phyloP scores from a whole-genome alignment of 2,888 invertebrate species.

The Mythimna pallens region DNA sequence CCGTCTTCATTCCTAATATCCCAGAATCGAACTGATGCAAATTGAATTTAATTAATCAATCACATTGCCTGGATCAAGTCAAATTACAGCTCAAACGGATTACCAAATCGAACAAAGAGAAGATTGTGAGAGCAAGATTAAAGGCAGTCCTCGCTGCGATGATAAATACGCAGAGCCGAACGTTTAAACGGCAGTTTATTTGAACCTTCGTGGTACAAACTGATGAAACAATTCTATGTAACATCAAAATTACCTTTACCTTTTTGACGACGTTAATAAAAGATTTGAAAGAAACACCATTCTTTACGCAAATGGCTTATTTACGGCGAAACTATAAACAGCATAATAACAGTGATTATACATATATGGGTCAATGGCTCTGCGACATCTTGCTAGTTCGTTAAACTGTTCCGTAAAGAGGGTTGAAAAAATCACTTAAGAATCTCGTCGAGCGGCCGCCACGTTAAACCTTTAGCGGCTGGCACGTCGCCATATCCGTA shows the following conservation, averaged over 20 bases:
- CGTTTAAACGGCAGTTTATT: constrained; percentile 2
- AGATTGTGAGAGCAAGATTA: constrained; percentile 48
- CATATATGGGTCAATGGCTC: constrained; percentile 81
- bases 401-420: constrained; percentile 81
- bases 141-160: constrained; percentile 29
- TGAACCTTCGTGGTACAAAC: constrained; percentile 42
- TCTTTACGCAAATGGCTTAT: constrained; percentile 75
- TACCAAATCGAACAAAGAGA: constrained; percentile 56
- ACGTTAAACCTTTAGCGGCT: constrained; percentile 86
- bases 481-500: constrained; percentile 81
- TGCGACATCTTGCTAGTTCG: constrained; percentile 87
- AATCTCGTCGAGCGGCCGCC: constrained; percentile 79
- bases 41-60: constrained; percentile 63
- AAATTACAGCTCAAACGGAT: constrained; percentile 62
- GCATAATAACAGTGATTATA: constrained; percentile 82
- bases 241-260: constrained; percentile 62
- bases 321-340: constrained; percentile 78
- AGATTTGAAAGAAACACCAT: constrained; percentile 67
- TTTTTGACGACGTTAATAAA: constrained; percentile 62
- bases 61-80: constrained; percentile 60
- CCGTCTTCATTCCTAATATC: constrained; percentile 41
- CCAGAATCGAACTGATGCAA: constrained; percentile 43
- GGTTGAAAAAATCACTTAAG: constrained; percentile 88
- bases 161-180: constrained; percentile 27
- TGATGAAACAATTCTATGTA: constrained; percentile 53